Conservation (phyloP, 2,797 vertebrate genomes). For the Pterois miles region DNA sequence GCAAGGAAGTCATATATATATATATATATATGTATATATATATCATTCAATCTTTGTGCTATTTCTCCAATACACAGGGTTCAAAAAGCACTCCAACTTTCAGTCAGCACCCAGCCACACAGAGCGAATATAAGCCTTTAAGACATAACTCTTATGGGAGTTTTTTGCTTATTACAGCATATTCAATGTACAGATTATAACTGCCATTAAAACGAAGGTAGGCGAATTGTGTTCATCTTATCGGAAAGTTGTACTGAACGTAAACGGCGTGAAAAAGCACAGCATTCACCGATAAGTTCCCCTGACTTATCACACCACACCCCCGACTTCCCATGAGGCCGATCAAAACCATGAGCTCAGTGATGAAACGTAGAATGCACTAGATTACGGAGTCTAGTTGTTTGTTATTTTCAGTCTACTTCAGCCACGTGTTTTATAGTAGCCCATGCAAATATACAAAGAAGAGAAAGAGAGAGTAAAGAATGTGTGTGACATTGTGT, state of each 20-base stretch:
- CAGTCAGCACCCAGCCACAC: constrained; percentile 54
- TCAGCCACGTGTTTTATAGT: constrained; percentile 25
- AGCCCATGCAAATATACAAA: constrained; percentile 34
- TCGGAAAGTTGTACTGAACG: constrained; percentile 17
- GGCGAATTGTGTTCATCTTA: constrained; percentile 30
- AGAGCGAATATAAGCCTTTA: constrained; percentile 47
- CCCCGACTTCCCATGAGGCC: constrained; percentile 8
- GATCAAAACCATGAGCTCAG: constrained; percentile 24
- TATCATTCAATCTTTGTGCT: constrained; percentile 66
- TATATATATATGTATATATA: not conserved
- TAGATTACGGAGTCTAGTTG: constrained; percentile 27
- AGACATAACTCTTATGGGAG: constrained; percentile 39
- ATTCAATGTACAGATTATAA: constrained; percentile 37
- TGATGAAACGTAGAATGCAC: constrained; percentile 12
- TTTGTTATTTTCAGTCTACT: constrained; percentile 24
- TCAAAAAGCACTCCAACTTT: constrained; percentile 58
- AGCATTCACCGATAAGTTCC: constrained; percentile 47
- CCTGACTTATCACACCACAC: constrained; percentile 20
- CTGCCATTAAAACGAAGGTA: constrained; percentile 21
- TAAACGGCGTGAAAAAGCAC: constrained; percentile 49
- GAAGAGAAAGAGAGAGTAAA: constrained; percentile 26
- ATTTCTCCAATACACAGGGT: constrained; percentile 48
- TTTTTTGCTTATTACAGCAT: constrained; percentile 52
- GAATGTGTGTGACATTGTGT: constrained; percentile 5
- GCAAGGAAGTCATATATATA: constrained; percentile 21